These are phyloP conservation scores for Poecilia latipinna DNA, from an alignment of 2,113 vertebrate species.

Conservation along the genomic window DNA sequence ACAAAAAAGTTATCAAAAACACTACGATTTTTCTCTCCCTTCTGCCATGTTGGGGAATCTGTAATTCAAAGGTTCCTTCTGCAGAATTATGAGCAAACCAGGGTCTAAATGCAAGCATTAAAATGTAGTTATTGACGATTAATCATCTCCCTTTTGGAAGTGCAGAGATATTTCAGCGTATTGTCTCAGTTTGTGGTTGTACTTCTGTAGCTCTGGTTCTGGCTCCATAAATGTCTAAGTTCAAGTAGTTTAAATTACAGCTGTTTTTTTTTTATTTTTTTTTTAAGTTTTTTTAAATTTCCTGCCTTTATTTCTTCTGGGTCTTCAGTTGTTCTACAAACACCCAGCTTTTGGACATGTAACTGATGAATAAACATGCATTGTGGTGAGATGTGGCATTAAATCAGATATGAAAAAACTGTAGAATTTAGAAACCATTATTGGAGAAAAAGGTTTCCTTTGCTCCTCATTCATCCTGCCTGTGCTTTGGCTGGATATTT, in stretches of 20 bases:
- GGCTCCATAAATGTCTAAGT: no score
- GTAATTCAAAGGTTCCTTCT: no score
- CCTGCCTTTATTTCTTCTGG: background rate
- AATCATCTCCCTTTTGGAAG: no score
- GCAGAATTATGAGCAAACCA: no score
- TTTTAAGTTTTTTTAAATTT: background rate
- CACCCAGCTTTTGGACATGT: background rate
- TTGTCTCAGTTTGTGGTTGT: no score
- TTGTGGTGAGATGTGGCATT: background rate
- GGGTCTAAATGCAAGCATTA: no score
- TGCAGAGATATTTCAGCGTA: no score
- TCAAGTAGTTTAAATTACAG: background rate
- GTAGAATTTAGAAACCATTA: background rate
- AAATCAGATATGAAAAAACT: background rate
- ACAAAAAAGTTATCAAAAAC: no score
- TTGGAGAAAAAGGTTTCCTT: background rate
- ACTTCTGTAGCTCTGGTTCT: no score
- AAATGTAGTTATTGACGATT: no score
- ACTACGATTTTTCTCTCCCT: no score
- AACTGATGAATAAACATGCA: conserved; percentile 28
- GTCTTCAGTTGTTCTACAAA: background rate
- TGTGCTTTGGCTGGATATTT: conserved; percentile 14
- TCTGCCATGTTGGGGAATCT: no score
- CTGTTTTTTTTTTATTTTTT: background rate
- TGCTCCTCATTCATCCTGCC: conserved; percentile 11